Evolutionary conservation across 2,888 invertebrate genomes (phyloP).

Genomic region (Scotopteryx bipunctaria): DNA sequence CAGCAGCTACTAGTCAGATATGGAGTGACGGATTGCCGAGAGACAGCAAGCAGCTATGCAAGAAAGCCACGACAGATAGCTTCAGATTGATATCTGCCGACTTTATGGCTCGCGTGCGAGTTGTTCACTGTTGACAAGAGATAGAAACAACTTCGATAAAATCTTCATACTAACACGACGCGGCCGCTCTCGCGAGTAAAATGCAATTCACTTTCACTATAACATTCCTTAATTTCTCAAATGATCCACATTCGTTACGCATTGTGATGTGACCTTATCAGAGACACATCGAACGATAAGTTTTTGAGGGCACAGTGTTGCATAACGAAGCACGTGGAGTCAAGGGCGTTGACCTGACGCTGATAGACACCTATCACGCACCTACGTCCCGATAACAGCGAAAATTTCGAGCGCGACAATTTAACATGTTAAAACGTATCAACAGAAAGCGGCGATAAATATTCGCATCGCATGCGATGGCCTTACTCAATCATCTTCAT

Average conservation of each 20-base stretch:
- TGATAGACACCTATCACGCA: slow-evolving; percentile 67
- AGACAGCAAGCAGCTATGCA: slow-evolving; percentile 43
- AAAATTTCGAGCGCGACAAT: slow-evolving; percentile 58
- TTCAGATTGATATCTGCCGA: slow-evolving; percentile 57
- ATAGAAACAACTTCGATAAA: slow-evolving; percentile 55
- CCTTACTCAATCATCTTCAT: slow-evolving; percentile 66
- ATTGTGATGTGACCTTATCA: slow-evolving; percentile 48
- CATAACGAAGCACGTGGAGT: slow-evolving; percentile 70
- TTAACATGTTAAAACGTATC: slow-evolving; percentile 41
- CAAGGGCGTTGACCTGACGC: slow-evolving; percentile 69
- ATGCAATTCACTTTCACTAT: slow-evolving; percentile 61
- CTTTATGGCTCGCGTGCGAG: slow-evolving; percentile 56
- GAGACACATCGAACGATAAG: slow-evolving; percentile 46
- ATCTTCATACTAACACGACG: slow-evolving; percentile 50
- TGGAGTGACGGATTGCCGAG: slow-evolving; percentile 55
- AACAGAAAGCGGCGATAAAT: slow-evolving; percentile 37
- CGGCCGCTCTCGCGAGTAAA: slow-evolving; percentile 48
- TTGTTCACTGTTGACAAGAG: slow-evolving; percentile 56
- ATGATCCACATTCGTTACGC: slow-evolving; percentile 36
- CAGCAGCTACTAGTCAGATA: slow-evolving; percentile 52
- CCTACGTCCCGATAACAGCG: slow-evolving; percentile 61
- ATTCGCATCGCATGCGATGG: slow-evolving; percentile 44
- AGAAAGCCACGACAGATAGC: slow-evolving; percentile 50
- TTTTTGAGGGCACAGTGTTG: slow-evolving; percentile 52
- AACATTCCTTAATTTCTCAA: slow-evolving; percentile 43